Base-by-base conservation (phyloP, 2,888 invertebrate species). In the Netelia virgata region DNA sequence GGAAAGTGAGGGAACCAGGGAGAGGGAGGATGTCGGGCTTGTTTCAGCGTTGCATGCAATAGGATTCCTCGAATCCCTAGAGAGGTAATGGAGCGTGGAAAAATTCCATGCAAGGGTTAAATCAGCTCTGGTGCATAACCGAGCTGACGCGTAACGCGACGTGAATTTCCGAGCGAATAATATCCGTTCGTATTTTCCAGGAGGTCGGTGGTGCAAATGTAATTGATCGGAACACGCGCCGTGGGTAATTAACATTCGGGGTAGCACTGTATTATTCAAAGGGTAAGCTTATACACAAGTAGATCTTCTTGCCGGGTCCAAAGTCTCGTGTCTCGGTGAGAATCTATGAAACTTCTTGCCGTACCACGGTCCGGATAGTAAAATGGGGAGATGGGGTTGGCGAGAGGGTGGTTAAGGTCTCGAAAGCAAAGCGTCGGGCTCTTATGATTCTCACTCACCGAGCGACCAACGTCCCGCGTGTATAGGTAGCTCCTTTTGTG, bases 401-500 rank as follows among this genome's bases (percentile, higher is more conserved):
- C 14, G 9, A 6, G 36, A 57, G 43, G 36, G 28, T 9, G 59
- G 18, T 55, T 43, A 68, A 76, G 73, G 78, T 72, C 70, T 70
- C 78, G 36, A 9, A 69, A 61, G 59, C 36, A 16, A 72, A 61
- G 50, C 47, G 23, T 43, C 68, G 47, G 8, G 63, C 36, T 47
- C 10, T 63, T 50, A 81, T 77, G 57, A 59, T 43, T 23, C 43
- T 16, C 23, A 16, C 41, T 41, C 50, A 18, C 18, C 53, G 72
- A 28, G 72, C 14, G 57, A 47, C 28, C 41, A 70, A 55, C 64
- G 55, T 83, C 69, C 70, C 72, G 50, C 14, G 78, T 77, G 55
- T 85, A 74, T 57, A 79, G 83, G 50, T 16, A 28, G 41, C 18
- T 74, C 83, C 88, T 84, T 90, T 88, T 88, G 88, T 84, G 86